phyloP scores from a whole-genome alignment of 1,140 invertebrate species.

The Drosophila arawakana region DNA sequence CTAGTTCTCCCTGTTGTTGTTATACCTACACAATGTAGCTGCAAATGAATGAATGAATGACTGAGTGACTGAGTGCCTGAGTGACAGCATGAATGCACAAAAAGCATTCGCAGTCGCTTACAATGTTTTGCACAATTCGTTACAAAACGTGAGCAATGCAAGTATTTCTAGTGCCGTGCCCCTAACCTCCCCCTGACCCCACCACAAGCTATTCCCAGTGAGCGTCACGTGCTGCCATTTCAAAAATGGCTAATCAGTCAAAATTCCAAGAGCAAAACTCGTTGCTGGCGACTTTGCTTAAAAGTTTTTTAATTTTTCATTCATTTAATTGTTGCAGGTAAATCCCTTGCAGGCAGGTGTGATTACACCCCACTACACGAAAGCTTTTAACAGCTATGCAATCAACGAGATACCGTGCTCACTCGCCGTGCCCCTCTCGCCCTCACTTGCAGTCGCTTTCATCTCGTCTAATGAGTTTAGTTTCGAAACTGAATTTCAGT shows the following conservation, averaged over 20 bases:
- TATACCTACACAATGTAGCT: conserved; percentile 64
- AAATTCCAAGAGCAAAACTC: conserved; percentile 49
- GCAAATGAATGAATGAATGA: conserved; percentile 65
- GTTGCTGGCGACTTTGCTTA: not conserved
- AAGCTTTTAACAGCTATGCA: conserved; percentile 29
- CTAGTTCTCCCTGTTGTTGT: conserved; percentile 50
- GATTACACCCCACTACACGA: conserved; percentile 61
- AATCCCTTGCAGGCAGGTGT: conserved; percentile 65
- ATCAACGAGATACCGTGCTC: not conserved
- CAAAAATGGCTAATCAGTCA: conserved; percentile 78
- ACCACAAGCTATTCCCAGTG: too few relatives aligned
- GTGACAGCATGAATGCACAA: conserved; percentile 48
- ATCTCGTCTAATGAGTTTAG: conserved; percentile 76
- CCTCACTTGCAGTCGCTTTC: conserved; percentile 14
- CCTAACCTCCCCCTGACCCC: too few relatives aligned
- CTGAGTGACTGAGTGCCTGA: conserved; percentile 51
- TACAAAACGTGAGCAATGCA: conserved; percentile 37
- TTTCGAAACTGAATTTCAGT: conserved; percentile 76
- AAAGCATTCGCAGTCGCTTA: conserved; percentile 27
- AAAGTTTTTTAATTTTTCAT: conserved; percentile 45
- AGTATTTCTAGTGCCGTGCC: not conserved
- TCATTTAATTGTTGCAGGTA: conserved; percentile 73
- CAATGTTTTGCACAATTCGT: conserved; percentile 44
- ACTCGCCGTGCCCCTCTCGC: not conserved
- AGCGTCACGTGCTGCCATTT: conserved; percentile 71